phyloP scores from a whole-genome alignment of 2,888 invertebrate genomes.

The Diachrysia chrysitis region DNA sequence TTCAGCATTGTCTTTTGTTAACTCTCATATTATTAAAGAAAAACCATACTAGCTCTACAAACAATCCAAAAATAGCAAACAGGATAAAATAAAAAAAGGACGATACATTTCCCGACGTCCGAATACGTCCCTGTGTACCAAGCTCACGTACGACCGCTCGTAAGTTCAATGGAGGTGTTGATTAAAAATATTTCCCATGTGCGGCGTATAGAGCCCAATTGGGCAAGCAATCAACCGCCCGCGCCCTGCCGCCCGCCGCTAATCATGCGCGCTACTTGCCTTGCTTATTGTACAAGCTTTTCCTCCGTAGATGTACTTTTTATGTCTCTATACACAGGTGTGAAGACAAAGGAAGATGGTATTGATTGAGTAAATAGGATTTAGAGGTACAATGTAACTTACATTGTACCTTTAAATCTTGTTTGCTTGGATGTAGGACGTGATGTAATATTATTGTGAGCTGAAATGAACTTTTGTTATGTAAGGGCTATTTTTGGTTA shows the following conservation, averaged over 20 bases:
- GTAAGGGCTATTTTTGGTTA: not conserved
- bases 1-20: too few relatives aligned
- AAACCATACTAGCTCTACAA: not conserved
- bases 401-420: slow-evolving; percentile 8
- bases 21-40: too few relatives aligned
- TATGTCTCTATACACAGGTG: slow-evolving; percentile 57
- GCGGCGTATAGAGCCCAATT: slow-evolving; percentile 89
- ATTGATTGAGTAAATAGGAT: slow-evolving; percentile 45
- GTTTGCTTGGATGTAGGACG: slow-evolving; percentile 6
- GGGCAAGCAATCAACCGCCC: slow-evolving; percentile 88
- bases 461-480: not conserved
- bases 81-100: not conserved
- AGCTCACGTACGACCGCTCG: slow-evolving; percentile 89
- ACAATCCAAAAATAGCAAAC: not conserved
- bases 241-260: slow-evolving; percentile 77
- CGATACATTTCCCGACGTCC: slow-evolving; percentile 27
- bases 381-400: slow-evolving; percentile 20
- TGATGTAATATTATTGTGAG: not conserved
- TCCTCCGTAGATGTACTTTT: slow-evolving; percentile 51
- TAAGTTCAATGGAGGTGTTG: slow-evolving; percentile 90
- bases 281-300: slow-evolving; percentile 59
- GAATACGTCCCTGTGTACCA: slow-evolving; percentile 77
- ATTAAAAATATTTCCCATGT: slow-evolving; percentile 90
- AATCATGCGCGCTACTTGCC: slow-evolving; percentile 76
- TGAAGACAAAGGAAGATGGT: slow-evolving; percentile 55